Conservation (phyloP, 2,888 invertebrate genomes). For the Euspilapteryx auroguttella region DNA sequence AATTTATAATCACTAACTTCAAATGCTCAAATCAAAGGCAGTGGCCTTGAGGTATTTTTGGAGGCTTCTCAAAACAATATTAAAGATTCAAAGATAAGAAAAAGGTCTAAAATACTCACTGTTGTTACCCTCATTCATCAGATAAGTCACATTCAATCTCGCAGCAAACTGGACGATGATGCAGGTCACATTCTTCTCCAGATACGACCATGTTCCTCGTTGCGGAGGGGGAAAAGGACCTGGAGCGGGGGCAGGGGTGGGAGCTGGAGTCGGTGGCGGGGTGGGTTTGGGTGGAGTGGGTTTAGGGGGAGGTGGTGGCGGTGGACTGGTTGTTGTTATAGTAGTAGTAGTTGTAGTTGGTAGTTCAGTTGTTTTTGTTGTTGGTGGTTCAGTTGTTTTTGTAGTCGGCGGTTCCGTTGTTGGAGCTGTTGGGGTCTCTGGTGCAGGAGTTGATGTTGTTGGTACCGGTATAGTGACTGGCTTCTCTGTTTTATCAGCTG, state of each 20-base stretch:
- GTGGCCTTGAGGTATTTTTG: too few relatives aligned
- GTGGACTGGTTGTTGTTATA: conserved; percentile 13
- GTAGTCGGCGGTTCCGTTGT: conserved; percentile 7
- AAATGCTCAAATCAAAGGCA: too few relatives aligned
- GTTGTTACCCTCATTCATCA: conserved; percentile 15
- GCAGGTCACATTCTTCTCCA: conserved; percentile 57
- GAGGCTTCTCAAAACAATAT: too few relatives aligned
- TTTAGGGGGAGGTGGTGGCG: conserved; percentile 21
- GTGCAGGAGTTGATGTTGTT: conserved; percentile 13
- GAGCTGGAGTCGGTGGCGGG: conserved; percentile 14
- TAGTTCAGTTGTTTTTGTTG: conserved; percentile 34
- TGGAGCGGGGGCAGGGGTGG: conserved; percentile 18
- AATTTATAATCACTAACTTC: too few relatives aligned
- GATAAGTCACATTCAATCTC: conserved; percentile 63
- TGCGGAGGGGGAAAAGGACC: conserved; percentile 23
- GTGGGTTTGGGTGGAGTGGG: conserved; percentile 15
- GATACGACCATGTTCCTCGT: conserved; percentile 26
- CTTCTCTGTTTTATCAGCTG: conserved; percentile 11
- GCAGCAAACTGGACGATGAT: conserved; percentile 68
- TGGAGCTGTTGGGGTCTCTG: conserved; percentile 13
- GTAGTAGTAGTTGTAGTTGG: conserved; percentile 48
- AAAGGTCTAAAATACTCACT: conserved; percentile 4
- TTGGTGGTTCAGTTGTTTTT: conserved; percentile 24
- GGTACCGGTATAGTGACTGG: conserved; percentile 11
- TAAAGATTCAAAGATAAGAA: too few relatives aligned